Base-by-base conservation (phyloP, 92 coral and sea anemone genomes). In the Hydrozoanthus gracilis region DNA sequence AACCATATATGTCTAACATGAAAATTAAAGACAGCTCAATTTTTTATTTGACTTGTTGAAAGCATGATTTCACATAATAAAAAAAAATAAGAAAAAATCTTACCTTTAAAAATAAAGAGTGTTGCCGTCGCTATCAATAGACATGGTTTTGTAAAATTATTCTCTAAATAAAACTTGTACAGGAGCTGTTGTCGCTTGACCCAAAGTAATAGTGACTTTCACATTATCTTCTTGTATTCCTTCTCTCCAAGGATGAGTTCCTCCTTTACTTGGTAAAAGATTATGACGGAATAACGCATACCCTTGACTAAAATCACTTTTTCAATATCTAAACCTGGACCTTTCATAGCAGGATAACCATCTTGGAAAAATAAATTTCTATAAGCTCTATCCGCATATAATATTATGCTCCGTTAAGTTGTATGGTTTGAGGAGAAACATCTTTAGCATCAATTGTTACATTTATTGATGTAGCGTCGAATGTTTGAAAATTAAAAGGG, bases 401-500 rank as follows among this genome's bases (percentile, higher is more conserved):
- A n/a, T n/a, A n/a, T n/a, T n/a, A n/a, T n/a, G 56, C 78, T 1
- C 58, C 71, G 0, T 54, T 52, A 72, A 90, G 17, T 39, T 86
- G 70, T 0, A 62, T 13, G 10, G 27, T 65, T 0, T 77, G 47
- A n/a, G 71, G 71, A 76, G 90, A 48, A 5, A 79, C 61, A 16
- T 78, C 89, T 64, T 87, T 82, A 0, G 86, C 92, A 51, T 86
- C 79, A 11, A 85, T 65, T 6, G 14, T 3, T 60, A 10, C 12
- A 3, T 10, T 0, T 9, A 60, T 60, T 0, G 11, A 6, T 4
- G 0, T 60, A 0, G 15, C 11, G 1, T 60, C 0, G 1, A 84
- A 7, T 86, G 86, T 46, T 86, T 89, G 66, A n/a, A 73, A 88
- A 71, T 88, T 83, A 56, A 84, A 86, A 2, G 92, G 90, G 64